Percentiles rank a stretch among this genome's conserved stretches.
Conservation (phyloP, 2,888 invertebrate genomes). For the Limnephilus lunatus region DNA sequence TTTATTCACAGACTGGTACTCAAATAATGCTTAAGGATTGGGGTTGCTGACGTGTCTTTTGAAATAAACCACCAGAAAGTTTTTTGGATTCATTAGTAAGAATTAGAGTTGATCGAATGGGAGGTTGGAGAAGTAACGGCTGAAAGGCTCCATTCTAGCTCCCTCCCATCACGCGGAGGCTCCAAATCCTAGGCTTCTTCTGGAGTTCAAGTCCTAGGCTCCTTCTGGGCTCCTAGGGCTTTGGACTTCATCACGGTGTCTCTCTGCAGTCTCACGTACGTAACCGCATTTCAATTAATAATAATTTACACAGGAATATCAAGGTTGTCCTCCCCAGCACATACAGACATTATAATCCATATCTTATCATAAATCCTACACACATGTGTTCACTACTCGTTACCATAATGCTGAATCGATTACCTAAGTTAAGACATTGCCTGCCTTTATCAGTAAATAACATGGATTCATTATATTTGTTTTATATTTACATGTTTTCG, state of each 20-base stretch:
- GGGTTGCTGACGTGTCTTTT: not conserved
- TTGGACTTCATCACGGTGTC: not conserved
- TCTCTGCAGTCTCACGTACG: constrained; percentile 63
- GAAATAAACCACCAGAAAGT: not conserved
- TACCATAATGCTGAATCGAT: constrained; percentile 66
- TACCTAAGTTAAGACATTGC: constrained; percentile 66
- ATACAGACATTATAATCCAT: constrained; percentile 5
- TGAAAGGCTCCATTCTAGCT: not conserved
- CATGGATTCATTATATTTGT: constrained; percentile 59
- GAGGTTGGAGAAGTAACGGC: not conserved
- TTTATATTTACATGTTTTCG: constrained; percentile 63
- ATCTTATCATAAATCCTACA: constrained; percentile 63
- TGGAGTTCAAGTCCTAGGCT: not conserved
- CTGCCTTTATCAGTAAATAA: constrained; percentile 64
- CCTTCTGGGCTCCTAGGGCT: constrained; percentile 1
- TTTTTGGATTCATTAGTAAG: not conserved
- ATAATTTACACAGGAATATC: constrained; percentile 49
- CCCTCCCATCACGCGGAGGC: not conserved
- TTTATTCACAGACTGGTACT: not conserved
- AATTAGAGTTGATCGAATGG: not conserved
- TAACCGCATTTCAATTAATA: constrained; percentile 64
- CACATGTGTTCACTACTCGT: constrained; percentile 51
- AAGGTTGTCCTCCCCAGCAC: constrained; percentile 3
- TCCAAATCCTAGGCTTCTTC: not conserved
- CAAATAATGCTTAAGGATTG: not conserved